Conservation (phyloP, 2,888 invertebrate species). For the Dynastes maya region DNA sequence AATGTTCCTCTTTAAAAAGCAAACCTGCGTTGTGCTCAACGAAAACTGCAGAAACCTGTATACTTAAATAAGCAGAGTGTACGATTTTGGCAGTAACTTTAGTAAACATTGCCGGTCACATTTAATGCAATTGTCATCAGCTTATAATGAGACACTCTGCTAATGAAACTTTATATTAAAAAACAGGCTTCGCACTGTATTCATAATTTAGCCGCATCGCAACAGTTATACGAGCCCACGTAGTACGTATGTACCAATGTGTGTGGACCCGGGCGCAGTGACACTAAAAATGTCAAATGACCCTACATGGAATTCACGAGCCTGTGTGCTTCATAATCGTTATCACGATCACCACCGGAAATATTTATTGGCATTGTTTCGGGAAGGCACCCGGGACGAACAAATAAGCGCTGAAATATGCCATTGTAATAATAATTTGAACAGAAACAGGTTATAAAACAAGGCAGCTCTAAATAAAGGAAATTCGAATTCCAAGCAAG, state of each 20-base stretch:
- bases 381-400: conserved; percentile 37
- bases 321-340: conserved; percentile 54
- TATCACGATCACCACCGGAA: conserved; percentile 53
- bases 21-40: no score
- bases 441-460: conserved; percentile 29
- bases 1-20: no score
- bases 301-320: conserved; percentile 54
- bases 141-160: neutral
- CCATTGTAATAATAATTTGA: conserved; percentile 49
- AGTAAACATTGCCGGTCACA: no score
- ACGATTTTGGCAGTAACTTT: no score
- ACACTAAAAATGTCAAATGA: conserved; percentile 54
- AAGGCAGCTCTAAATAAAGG: conserved; percentile 44
- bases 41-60: no score
- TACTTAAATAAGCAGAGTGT: no score
- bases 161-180: conserved; percentile 17
- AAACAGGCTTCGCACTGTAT: neutral
- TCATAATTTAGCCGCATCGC: neutral
- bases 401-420: conserved; percentile 33
- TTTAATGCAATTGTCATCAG: neutral
- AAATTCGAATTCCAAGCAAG: conserved; percentile 1
- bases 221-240: conserved; percentile 10
- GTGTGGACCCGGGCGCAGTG: conserved; percentile 30
- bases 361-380: conserved; percentile 55
- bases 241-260: conserved; percentile 21